These are phyloP conservation scores for Triplophysa tibetana DNA, from an alignment of 2,113 vertebrate genomes.

Conservation along the genomic window DNA sequence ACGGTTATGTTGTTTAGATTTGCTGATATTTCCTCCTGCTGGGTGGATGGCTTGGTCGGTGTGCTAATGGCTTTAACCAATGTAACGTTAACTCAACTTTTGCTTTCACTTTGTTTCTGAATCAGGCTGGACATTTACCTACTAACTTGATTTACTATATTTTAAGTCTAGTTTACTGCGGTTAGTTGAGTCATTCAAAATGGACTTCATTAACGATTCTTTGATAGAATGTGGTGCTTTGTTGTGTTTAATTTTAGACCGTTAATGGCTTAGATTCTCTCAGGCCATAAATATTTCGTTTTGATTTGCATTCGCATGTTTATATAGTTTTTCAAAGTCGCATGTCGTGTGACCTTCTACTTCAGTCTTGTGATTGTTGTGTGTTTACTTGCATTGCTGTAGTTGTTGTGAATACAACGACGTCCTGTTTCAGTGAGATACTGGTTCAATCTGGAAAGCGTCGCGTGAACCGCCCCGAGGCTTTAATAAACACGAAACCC, in stretches of 20 bases:
- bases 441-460: conserved; percentile 22
- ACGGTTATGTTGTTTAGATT: too few relatives aligned
- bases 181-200: too few relatives aligned
- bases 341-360: neutral
- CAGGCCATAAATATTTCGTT: neutral
- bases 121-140: too few relatives aligned
- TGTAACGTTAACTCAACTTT: too few relatives aligned
- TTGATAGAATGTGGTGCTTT: too few relatives aligned
- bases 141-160: too few relatives aligned
- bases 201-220: too few relatives aligned
- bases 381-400: neutral
- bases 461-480: neutral
- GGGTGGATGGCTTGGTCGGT: too few relatives aligned
- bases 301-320: neutral
- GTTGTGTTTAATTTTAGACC: neutral
- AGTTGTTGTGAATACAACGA: neutral
- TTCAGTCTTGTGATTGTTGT: neutral
- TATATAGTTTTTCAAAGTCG: neutral
- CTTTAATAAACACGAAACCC: conserved; percentile 7
- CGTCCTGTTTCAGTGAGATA: neutral
- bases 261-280: neutral
- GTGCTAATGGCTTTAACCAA: too few relatives aligned
- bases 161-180: too few relatives aligned
- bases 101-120: too few relatives aligned
- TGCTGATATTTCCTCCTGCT: too few relatives aligned